Evolutionary conservation across 2,797 vertebrate genomes (phyloP).

Genomic region (Philypnodon macrostomus): DNA sequence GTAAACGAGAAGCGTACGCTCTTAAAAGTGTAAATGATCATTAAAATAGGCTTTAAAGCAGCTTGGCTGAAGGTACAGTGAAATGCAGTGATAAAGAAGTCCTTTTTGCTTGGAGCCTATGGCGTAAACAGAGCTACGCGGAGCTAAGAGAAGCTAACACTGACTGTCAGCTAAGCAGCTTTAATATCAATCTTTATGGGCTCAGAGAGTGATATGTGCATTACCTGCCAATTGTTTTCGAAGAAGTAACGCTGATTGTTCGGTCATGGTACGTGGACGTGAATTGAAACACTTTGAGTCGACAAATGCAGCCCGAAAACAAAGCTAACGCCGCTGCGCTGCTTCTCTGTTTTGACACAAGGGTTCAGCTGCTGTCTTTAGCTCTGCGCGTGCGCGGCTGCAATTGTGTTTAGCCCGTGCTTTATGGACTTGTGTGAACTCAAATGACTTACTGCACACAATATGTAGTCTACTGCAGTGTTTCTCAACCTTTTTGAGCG

Average conservation of each 20-base stretch:
- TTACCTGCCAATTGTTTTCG: slow-evolving; percentile 83
- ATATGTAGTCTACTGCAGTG: no score
- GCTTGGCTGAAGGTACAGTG: slow-evolving; percentile 2
- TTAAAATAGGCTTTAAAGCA: background rate
- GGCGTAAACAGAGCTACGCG: slow-evolving; percentile 62
- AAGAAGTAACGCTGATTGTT: slow-evolving; percentile 81
- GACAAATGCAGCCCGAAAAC: slow-evolving; percentile 42
- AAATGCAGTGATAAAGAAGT: slow-evolving; percentile 15
- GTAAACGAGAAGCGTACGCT: background rate
- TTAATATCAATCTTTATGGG: slow-evolving; percentile 6
- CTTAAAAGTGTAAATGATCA: background rate
- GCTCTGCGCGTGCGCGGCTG: slow-evolving; percentile 53
- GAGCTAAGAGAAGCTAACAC: slow-evolving; percentile 49
- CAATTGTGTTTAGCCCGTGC: background rate
- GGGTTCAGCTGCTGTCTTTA: slow-evolving; percentile 46
- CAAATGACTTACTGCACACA: background rate
- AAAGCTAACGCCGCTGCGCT: slow-evolving; percentile 30
- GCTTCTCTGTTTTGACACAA: slow-evolving; percentile 66
- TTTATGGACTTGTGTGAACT: slow-evolving; percentile 12
- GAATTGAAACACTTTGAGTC: slow-evolving; percentile 42
- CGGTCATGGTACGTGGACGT: slow-evolving; percentile 76
- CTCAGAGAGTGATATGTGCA: background rate
- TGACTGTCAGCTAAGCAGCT: slow-evolving; percentile 33
- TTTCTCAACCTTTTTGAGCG: no score
- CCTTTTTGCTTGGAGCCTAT: slow-evolving; percentile 29